phyloP scores from a whole-genome alignment of 1,140 invertebrate species.

The Neelides sp. region DNA sequence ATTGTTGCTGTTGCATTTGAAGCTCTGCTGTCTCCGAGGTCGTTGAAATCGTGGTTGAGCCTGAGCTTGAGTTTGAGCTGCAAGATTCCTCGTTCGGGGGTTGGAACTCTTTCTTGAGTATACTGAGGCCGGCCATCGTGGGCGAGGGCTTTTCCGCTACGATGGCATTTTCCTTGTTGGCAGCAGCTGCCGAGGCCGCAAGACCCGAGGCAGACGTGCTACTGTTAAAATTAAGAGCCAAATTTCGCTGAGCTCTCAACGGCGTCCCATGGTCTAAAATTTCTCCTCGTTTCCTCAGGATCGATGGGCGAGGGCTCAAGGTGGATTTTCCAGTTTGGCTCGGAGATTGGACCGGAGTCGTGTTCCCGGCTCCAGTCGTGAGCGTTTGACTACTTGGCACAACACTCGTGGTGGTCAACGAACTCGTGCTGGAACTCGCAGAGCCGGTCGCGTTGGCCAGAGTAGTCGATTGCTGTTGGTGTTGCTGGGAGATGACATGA shows the following conservation, averaged over 20 bases:
- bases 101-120: constrained; percentile 30
- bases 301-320: constrained; percentile 53
- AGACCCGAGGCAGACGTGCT: constrained; percentile 28
- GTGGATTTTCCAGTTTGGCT: constrained; percentile 40
- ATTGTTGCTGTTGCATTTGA: constrained; percentile 22
- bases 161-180: constrained; percentile 28
- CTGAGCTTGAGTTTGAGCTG: constrained; percentile 34
- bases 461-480: constrained; percentile 1
- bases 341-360: constrained; percentile 23
- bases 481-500: constrained; percentile 25
- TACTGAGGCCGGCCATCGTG: constrained; percentile 26
- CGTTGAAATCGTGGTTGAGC: constrained; percentile 63
- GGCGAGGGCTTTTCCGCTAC: constrained; percentile 1
- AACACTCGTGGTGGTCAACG: neutral
- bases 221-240: constrained; percentile 33
- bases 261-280: constrained; percentile 37
- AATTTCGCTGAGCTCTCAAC: constrained; percentile 40
- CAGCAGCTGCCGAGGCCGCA: constrained; percentile 15
- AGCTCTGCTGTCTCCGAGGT: constrained; percentile 42
- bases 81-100: constrained; percentile 32
- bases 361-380: neutral
- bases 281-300: constrained; percentile 49
- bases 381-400: too few relatives aligned
- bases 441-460: constrained; percentile 2
- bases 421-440: constrained; percentile 10